Conservation (phyloP, 1,140 invertebrate species). For the Frieseomelitta varia region DNA sequence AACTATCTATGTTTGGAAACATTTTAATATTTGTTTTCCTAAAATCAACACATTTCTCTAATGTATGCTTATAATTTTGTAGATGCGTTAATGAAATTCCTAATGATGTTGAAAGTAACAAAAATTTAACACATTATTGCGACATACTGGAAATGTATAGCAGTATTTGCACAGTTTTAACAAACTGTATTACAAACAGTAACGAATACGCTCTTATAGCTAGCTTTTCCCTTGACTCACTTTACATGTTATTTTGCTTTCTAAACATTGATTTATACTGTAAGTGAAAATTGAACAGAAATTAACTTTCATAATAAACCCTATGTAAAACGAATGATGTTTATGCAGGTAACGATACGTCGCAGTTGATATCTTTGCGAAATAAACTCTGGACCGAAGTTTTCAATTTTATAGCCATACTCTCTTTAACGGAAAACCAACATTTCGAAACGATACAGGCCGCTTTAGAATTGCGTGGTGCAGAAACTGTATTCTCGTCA, state of each 20-base stretch:
- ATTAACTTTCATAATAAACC: background rate
- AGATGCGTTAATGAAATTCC: constrained; percentile 77
- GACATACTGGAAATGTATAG: constrained; percentile 82
- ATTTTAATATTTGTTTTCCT: background rate
- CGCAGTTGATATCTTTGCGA: constrained; percentile 75
- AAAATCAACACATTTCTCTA: background rate
- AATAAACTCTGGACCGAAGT: constrained; percentile 80
- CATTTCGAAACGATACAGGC: constrained; percentile 75
- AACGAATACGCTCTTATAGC: constrained; percentile 75
- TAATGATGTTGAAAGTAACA: constrained; percentile 68
- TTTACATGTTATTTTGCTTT: constrained; percentile 78
- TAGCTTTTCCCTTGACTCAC: constrained; percentile 79
- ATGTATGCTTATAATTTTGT: constrained; percentile 33
- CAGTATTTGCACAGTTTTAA: constrained; percentile 79
- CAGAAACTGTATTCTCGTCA: constrained; percentile 73
- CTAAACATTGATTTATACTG: constrained; percentile 80
- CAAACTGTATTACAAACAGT: constrained; percentile 75
- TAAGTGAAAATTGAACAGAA: constrained; percentile 67
- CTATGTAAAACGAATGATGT: constrained; percentile 16
- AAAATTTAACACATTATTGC: constrained; percentile 75
- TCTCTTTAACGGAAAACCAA: constrained; percentile 74
- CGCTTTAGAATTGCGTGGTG: constrained; percentile 72
- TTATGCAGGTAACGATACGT: constrained; percentile 71
- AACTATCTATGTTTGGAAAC: background rate
- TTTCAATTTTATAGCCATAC: constrained; percentile 79